phyloP scores from a whole-genome alignment of 2,888 invertebrate species.

The Meteorus colon region DNA sequence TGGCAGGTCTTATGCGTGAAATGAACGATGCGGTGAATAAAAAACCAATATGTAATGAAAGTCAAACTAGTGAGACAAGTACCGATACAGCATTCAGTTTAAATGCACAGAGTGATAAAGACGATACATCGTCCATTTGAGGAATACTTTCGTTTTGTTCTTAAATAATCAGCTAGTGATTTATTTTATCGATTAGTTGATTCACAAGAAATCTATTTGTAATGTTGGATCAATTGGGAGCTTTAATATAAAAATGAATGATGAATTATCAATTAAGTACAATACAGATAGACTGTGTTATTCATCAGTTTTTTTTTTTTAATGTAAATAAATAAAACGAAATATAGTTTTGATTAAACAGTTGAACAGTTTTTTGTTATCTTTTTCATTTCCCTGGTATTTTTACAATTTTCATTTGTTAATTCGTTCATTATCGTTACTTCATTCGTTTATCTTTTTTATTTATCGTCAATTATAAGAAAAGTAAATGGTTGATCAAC shows the following conservation, averaged over 20 bases:
- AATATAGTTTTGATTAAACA: constrained; percentile 4
- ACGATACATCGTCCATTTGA: constrained; percentile 60
- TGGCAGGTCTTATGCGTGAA: constrained; percentile 71
- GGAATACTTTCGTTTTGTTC: constrained; percentile 40
- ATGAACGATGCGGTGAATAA: constrained; percentile 67
- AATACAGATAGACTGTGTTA: background rate
- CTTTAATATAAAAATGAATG: constrained; percentile 3
- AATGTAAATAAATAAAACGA: constrained; percentile 4
- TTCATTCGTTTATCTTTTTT: background rate
- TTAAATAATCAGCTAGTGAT: constrained; percentile 47
- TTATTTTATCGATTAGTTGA: constrained; percentile 29
- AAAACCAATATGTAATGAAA: constrained; percentile 66
- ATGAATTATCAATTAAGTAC: background rate
- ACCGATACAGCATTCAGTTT: constrained; percentile 72
- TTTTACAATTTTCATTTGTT: background rate
- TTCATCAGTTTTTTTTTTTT: background rate
- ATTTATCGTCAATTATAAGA: background rate
- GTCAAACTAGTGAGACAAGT: constrained; percentile 69
- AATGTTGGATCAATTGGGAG: background rate
- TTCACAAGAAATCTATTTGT: background rate
- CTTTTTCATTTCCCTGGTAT: background rate
- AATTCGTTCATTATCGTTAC: background rate
- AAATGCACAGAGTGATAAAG: constrained; percentile 69
- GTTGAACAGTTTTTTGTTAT: background rate
- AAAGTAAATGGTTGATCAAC: background rate